These are phyloP conservation scores for Horisme vitalbata DNA, from an alignment of 2,888 invertebrate genomes.

Conservation along the genomic window DNA sequence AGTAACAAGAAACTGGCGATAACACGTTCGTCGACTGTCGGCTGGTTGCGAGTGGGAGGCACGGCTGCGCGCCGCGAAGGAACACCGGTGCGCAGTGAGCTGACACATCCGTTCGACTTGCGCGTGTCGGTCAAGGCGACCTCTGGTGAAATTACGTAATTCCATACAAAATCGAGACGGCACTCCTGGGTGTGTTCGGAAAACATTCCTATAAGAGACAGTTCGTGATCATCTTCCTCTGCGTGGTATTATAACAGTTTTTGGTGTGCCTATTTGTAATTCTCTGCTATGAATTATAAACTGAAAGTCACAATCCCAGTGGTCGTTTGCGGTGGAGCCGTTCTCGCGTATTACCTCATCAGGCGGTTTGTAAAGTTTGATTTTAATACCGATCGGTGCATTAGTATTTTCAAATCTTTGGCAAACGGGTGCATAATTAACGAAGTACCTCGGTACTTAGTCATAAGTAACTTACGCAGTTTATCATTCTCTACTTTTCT, in stretches of 20 bases:
- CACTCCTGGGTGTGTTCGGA: slow-evolving; percentile 76
- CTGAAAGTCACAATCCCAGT: slow-evolving; percentile 76
- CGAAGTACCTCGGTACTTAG: no score
- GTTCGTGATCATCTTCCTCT: slow-evolving; percentile 56
- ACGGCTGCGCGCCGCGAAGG: slow-evolving; percentile 67
- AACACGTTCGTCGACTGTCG: slow-evolving; percentile 63
- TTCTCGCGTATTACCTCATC: slow-evolving; percentile 80
- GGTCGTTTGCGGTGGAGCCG: slow-evolving; percentile 79
- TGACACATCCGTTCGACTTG: slow-evolving; percentile 79
- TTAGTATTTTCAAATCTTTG: background rate
- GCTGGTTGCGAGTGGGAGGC: slow-evolving; percentile 71
- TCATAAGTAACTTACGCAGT: no score
- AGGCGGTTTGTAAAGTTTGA: slow-evolving; percentile 72
- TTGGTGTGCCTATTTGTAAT: slow-evolving; percentile 37
- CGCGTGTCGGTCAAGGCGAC: slow-evolving; percentile 79
- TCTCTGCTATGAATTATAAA: slow-evolving; percentile 73
- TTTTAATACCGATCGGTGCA: background rate
- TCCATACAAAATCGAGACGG: slow-evolving; percentile 64
- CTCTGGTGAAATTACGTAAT: slow-evolving; percentile 80
- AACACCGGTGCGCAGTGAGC: slow-evolving; percentile 77
- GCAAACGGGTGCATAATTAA: background rate
- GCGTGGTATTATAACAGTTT: slow-evolving; percentile 44
- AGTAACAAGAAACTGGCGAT: slow-evolving; percentile 78
- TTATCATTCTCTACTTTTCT: no score
- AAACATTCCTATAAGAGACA: slow-evolving; percentile 57